Base-by-base conservation (phyloP, 2,797 vertebrate species). In the Poeciliopsis presidionis region DNA sequence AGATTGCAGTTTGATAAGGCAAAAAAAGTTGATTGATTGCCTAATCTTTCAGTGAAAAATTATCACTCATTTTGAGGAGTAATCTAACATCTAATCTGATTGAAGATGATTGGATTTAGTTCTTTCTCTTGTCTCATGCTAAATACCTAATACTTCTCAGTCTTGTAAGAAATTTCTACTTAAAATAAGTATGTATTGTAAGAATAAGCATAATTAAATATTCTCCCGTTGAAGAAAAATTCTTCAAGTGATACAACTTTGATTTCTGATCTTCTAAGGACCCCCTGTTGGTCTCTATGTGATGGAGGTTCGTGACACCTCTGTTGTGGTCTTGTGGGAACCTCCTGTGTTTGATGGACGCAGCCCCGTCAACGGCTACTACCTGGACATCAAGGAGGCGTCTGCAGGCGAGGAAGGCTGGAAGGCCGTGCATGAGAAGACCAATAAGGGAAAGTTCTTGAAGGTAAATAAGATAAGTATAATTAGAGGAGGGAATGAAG, bases 251-350 rank as follows among this genome's bases (percentile, higher is more conserved):
- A 3, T 67, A 46, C 3, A 55, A 43, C 43, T 25, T 6, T 1
- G 47, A 5, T 76, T 7, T 2, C 76, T 49, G 49, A 0, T 61
- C 18, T 71, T 76, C 45, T 2, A 88, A 99, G 98, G 97, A 39
- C 94, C 92, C 79, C 96, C 98, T 11, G 95, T 96, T 73, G 95
- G 96, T 81, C 95, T 99, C 74, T 92, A 91, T 73, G 96, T 94
- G 57, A 95, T 95, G 82, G 97, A 99, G 94, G 95, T 99, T 7
- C 96, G 98, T 75, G 97, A 98, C 86, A 93, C 95, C 76, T 98
- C 98, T 0, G 76, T 96, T 74, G 97, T 99, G 79, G 91, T 99
- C 36, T 94, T 98, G 74, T 99, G 98, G 98, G 96, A 97, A n/a
- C 88, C 95, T 0, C 98, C 98, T 0, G 61, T 93, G n/a, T 97